A percentile compares a stretch with the other conserved stretches of the same genome.
phyloP scores from a whole-genome alignment of 2,113 vertebrate species.

The Geococcyx californianus region DNA sequence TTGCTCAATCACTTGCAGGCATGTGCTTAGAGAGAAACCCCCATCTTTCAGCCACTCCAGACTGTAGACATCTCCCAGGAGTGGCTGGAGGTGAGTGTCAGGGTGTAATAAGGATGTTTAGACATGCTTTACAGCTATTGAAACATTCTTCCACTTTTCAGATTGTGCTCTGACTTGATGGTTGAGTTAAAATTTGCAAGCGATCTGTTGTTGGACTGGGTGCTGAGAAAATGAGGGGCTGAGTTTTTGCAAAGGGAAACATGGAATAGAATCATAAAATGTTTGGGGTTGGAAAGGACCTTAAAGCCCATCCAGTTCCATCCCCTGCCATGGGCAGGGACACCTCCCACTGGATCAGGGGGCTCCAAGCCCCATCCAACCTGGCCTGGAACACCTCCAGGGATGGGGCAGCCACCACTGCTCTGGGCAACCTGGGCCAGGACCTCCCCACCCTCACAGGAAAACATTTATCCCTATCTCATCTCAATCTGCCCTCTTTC shows the following conservation, averaged over 20 bases:
- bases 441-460: no score
- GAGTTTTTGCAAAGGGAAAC: neutral
- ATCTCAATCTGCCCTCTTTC: no score
- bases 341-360: no score
- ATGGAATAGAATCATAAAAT: no score
- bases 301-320: no score
- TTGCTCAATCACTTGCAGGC: neutral
- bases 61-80: neutral
- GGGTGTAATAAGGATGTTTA: neutral
- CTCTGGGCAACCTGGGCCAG: no score
- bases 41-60: neutral
- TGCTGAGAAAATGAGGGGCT: neutral
- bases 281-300: no score
- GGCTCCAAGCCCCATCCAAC: no score
- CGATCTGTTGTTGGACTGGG: neutral
- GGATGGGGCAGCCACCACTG: no score
- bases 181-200: neutral
- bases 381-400: no score
- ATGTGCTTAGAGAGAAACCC: neutral
- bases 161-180: neutral
- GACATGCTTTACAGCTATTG: neutral
- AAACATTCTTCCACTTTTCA: neutral
- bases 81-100: neutral
- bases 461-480: no score
- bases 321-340: no score